Conservation (phyloP, 2,113 vertebrate species). For the Enhydra lutris region DNA sequence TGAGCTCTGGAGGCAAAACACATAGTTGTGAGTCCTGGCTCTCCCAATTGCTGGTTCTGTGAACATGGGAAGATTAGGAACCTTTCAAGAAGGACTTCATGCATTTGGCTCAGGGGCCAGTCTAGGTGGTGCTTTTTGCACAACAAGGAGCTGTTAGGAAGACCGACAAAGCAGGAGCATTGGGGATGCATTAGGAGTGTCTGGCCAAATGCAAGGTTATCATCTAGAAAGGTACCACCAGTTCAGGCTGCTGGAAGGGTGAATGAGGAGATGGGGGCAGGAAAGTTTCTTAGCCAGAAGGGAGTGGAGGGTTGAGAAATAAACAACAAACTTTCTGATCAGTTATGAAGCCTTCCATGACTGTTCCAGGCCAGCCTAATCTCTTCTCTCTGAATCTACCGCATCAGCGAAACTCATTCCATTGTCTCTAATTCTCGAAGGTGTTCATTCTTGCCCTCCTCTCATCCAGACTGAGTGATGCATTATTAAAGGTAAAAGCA, state of each 20-base stretch:
- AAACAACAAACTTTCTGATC: not conserved
- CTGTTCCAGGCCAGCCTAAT: not conserved
- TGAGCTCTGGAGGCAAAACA: not conserved
- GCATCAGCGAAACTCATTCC: not conserved
- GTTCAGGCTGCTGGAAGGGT: not conserved
- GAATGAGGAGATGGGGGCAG: not conserved
- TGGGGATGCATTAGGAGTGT: not conserved
- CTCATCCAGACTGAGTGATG: not conserved
- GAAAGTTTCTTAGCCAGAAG: not conserved
- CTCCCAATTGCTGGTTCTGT: not conserved
- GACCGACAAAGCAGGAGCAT: not conserved
- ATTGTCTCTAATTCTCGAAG: not conserved
- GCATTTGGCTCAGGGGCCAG: not conserved
- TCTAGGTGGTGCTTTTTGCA: not conserved
- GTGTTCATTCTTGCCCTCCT: not conserved
- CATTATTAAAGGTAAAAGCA: not conserved
- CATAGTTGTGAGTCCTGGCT: not conserved
- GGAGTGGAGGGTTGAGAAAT: not conserved
- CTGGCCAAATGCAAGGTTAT: not conserved
- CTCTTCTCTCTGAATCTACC: not conserved
- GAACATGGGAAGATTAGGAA: not conserved
- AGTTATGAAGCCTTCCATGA: not conserved
- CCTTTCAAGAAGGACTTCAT: not conserved
- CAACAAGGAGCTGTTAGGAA: not conserved
- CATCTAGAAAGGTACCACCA: not conserved